phyloP scores from a whole-genome alignment of 1,140 invertebrate species.

The Cydia strobilella region DNA sequence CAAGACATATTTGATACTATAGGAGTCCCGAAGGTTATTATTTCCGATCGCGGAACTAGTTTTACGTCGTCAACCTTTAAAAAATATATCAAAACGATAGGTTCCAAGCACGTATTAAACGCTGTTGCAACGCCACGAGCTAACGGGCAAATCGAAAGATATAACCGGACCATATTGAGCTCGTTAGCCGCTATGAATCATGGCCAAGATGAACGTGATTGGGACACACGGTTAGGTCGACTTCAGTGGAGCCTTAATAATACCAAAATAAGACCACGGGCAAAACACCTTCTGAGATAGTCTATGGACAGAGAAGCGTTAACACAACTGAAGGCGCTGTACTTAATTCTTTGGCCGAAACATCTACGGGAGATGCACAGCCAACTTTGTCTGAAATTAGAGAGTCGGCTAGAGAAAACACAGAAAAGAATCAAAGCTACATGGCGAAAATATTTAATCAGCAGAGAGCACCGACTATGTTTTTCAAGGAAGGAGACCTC shows the following conservation, averaged over 20 bases:
- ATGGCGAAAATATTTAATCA: constrained; percentile 14
- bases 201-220: constrained; percentile 30
- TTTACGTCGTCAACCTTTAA: constrained; percentile 34
- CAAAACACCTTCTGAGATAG: constrained; percentile 26
- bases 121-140: constrained; percentile 32
- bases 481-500: constrained; percentile 18
- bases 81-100: constrained; percentile 4
- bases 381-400: neutral
- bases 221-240: constrained; percentile 32
- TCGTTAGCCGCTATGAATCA: constrained; percentile 28
- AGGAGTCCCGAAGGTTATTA: constrained; percentile 22
- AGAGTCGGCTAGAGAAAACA: constrained; percentile 1
- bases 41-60: constrained; percentile 29
- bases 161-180: constrained; percentile 34
- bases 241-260: constrained; percentile 36
- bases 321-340: neutral
- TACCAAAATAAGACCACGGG: constrained; percentile 33
- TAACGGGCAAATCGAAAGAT: constrained; percentile 36
- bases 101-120: constrained; percentile 31
- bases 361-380: constrained; percentile 9
- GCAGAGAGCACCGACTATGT: neutral
- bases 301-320: constrained; percentile 34
- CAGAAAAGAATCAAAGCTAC: constrained; percentile 8
- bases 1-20: constrained; percentile 18
- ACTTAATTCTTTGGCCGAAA: neutral